Percentiles rank a stretch among this genome's conserved stretches.
Conservation (phyloP, 2,797 vertebrate species). For the Loris lydekkerianus region DNA sequence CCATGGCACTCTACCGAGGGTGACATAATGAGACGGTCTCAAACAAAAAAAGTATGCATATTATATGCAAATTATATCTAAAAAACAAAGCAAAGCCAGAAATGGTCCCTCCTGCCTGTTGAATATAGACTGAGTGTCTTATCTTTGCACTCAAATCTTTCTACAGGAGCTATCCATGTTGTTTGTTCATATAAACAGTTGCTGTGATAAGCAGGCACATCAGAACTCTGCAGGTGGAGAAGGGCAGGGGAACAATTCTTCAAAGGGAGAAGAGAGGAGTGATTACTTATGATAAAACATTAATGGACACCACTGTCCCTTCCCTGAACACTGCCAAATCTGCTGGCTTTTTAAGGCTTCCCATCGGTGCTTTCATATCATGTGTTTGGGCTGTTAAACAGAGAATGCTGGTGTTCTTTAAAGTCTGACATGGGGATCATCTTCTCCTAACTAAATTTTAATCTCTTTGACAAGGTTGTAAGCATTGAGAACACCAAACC, state of each 20-base stretch:
- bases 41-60: background rate
- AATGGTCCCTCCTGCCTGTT: background rate
- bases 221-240: background rate
- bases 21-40: too few relatives aligned
- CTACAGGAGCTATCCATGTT: background rate
- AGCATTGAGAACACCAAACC: background rate
- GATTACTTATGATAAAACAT: background rate
- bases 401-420: background rate
- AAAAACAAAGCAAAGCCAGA: background rate
- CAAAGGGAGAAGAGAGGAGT: background rate
- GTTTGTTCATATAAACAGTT: background rate
- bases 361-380: background rate
- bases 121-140: conserved; percentile 4
- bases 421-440: background rate
- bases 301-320: background rate
- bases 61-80: background rate
- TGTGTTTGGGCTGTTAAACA: background rate
- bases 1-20: too few relatives aligned
- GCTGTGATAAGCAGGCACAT: background rate
- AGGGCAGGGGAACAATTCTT: background rate
- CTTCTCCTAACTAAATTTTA: background rate
- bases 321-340: background rate
- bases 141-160: background rate
- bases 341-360: background rate
- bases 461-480: background rate